Conservation (phyloP, 2,113 vertebrate genomes). For the Irena cyanogastra region DNA sequence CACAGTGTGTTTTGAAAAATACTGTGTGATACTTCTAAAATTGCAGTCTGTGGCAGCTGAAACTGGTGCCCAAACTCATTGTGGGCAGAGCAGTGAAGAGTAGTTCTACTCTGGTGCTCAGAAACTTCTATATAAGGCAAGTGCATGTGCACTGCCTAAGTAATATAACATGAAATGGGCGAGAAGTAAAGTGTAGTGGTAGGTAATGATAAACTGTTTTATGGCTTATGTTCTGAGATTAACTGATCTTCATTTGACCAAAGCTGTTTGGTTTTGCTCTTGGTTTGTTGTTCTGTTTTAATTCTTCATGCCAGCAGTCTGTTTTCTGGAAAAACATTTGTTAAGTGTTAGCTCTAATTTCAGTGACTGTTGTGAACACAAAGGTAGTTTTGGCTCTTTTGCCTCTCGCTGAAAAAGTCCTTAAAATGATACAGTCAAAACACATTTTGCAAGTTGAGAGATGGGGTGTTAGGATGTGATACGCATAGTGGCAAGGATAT, state of each 20-base stretch:
- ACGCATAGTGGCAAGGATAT: not conserved
- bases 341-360: not conserved
- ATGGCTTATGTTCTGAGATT: not conserved
- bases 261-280: not conserved
- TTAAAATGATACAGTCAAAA: not conserved
- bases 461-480: not conserved
- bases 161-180: not conserved
- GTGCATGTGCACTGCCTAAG: not conserved
- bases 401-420: not conserved
- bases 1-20: not conserved
- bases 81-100: not conserved
- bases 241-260: not conserved
- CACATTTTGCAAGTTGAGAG: not conserved
- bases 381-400: not conserved
- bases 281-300: not conserved
- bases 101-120: not conserved
- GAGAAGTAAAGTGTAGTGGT: not conserved
- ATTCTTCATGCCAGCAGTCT: not conserved
- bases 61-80: not conserved
- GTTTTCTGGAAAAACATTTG: not conserved
- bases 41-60: not conserved
- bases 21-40: not conserved
- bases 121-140: not conserved
- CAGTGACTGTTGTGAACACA: not conserved
- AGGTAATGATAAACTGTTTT: not conserved